Evolutionary conservation across 2,113 vertebrate species (phyloP).

Genomic region (Cyanistes caeruleus): DNA sequence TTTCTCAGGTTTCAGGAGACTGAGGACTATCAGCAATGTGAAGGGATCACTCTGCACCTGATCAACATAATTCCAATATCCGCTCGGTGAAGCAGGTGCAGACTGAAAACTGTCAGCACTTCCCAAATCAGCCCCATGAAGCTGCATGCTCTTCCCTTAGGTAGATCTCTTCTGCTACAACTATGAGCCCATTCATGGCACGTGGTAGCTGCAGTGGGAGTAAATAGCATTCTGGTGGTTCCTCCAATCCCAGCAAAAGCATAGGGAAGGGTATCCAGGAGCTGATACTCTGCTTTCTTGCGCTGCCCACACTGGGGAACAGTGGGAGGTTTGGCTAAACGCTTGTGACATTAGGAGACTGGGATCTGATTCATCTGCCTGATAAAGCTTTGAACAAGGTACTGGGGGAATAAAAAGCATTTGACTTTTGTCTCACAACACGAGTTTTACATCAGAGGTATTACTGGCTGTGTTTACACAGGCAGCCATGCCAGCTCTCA

Average conservation of each 20-base stretch:
- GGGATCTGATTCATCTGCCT: neutral
- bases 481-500: neutral
- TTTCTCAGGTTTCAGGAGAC: neutral
- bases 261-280: neutral
- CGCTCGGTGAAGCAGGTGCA: neutral
- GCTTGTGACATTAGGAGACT: neutral
- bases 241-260: neutral
- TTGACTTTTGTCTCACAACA: slow-evolving; percentile 15
- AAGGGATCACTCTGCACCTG: slow-evolving; percentile 1
- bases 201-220: neutral
- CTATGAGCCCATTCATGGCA: neutral
- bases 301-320: neutral
- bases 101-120: slow-evolving; percentile 13
- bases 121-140: neutral
- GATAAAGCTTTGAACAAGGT: slow-evolving; percentile 49
- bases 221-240: neutral
- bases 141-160: neutral
- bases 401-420: neutral
- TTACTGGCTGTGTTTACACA: slow-evolving; percentile 27
- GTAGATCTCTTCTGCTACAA: neutral
- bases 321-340: neutral
- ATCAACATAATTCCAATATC: neutral
- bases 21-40: neutral
- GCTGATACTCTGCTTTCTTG: neutral
- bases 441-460: neutral